These are phyloP conservation scores for Sebastes diaconus DNA, from an alignment of 2,797 vertebrate genomes.

Conservation along the genomic window DNA sequence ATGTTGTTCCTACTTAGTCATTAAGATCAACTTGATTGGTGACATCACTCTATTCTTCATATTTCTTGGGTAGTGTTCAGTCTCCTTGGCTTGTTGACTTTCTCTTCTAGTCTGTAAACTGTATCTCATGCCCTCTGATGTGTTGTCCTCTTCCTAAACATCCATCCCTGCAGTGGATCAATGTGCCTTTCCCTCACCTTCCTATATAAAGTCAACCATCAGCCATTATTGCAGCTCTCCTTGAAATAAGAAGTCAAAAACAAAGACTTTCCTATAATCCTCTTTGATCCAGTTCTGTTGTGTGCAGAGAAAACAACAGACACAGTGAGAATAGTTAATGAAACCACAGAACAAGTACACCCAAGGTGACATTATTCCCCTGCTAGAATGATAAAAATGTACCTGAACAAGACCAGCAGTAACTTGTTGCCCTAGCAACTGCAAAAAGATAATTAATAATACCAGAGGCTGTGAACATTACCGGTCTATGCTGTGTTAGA, in stretches of 20 bases:
- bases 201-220: neutral
- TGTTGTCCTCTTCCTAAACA: neutral
- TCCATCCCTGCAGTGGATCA: neutral
- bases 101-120: neutral
- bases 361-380: neutral
- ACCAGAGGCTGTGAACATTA: neutral
- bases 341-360: slow-evolving; percentile 27
- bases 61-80: too few species aligned
- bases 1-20: neutral
- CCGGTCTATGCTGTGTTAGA: neutral
- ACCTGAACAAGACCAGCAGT: neutral
- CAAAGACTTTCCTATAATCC: neutral
- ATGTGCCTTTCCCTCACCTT: neutral
- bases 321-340: neutral
- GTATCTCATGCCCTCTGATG: neutral
- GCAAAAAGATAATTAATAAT: neutral
- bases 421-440: slow-evolving; percentile 46
- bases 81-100: too few species aligned
- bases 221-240: neutral
- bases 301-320: neutral
- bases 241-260: neutral
- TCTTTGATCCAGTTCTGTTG: neutral
- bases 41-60: neutral
- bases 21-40: neutral
- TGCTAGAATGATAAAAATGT: slow-evolving; percentile 11